These are phyloP conservation scores for Hoplostethus atlanticus DNA, from an alignment of 2,797 vertebrate species.

Conservation along the genomic window DNA sequence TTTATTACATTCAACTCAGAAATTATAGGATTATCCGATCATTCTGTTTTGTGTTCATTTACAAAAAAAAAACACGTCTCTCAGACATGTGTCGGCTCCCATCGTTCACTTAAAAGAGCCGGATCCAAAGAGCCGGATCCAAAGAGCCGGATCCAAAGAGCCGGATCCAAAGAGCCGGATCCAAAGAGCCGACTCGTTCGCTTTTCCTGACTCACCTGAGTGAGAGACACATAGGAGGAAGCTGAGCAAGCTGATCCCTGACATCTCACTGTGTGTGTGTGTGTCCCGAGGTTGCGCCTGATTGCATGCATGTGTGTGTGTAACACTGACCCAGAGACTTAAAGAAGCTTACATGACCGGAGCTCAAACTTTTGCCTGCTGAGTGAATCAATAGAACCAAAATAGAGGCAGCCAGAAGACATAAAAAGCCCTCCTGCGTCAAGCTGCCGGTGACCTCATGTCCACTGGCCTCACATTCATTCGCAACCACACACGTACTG, in stretches of 20 bases:
- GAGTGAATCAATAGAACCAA: background rate
- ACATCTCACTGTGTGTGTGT: conserved; percentile 3
- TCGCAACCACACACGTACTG: background rate
- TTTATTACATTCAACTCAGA: too few relatives aligned
- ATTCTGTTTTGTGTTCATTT: too few relatives aligned
- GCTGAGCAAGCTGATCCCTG: conserved; percentile 26
- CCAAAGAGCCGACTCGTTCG: background rate
- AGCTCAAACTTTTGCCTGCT: background rate
- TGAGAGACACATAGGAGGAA: background rate
- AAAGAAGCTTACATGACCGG: conserved; percentile 1
- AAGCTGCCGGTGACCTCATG: conserved; percentile 33
- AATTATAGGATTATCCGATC: too few relatives aligned
- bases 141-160: too few relatives aligned
- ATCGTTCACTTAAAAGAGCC: too few relatives aligned
- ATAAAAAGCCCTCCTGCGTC: conserved; percentile 36
- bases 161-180: too few relatives aligned
- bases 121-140: too few relatives aligned
- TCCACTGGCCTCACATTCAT: conserved; percentile 5
- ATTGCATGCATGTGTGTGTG: background rate
- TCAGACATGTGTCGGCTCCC: too few relatives aligned
- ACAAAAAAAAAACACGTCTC: too few relatives aligned
- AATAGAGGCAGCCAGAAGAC: conserved; percentile 6
- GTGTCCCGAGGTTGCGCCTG: background rate
- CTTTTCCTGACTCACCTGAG: conserved; percentile 41
- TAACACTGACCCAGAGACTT: conserved; percentile 22